Evolutionary conservation across 1,140 invertebrate species (phyloP).

Genomic region (Hypsibius dujardini): DNA sequence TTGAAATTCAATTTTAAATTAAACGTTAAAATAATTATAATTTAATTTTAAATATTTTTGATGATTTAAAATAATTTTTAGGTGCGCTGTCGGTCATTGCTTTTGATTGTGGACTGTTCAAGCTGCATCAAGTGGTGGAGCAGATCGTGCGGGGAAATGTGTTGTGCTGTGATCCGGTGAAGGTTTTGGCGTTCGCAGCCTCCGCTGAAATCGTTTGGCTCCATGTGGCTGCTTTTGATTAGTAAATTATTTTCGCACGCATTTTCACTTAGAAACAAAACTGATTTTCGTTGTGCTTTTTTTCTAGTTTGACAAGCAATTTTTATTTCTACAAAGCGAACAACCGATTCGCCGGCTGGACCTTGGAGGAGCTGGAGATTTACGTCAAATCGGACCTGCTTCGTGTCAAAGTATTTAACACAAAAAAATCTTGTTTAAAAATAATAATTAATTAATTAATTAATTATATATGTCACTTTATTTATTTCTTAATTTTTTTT

Average conservation of each 20-base stretch:
- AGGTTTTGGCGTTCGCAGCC: not conserved
- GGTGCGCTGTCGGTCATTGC: not conserved
- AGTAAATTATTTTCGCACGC: not conserved
- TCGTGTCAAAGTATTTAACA: not conserved
- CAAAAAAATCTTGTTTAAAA: no score
- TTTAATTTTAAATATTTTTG: no score
- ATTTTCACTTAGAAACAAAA: not conserved
- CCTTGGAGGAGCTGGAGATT: not conserved
- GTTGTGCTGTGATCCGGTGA: not conserved
- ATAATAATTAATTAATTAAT: not conserved
- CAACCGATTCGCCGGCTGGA: not conserved
- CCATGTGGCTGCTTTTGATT: slow-evolving; percentile 13
- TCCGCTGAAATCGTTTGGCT: not conserved
- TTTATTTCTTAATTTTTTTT: not conserved
- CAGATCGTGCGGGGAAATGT: not conserved
- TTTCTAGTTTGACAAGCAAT: slow-evolving; percentile 7
- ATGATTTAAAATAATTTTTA: no score
- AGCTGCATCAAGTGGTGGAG: slow-evolving; percentile 10
- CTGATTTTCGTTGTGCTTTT: not conserved
- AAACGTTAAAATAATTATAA: no score
- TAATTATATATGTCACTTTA: not conserved
- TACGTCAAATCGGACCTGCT: slow-evolving; percentile 7
- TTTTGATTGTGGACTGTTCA: not conserved
- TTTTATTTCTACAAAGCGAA: not conserved
- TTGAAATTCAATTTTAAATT: no score